phyloP scores from a whole-genome alignment of 2,113 vertebrate species.

The Elaphurus davidianus region DNA sequence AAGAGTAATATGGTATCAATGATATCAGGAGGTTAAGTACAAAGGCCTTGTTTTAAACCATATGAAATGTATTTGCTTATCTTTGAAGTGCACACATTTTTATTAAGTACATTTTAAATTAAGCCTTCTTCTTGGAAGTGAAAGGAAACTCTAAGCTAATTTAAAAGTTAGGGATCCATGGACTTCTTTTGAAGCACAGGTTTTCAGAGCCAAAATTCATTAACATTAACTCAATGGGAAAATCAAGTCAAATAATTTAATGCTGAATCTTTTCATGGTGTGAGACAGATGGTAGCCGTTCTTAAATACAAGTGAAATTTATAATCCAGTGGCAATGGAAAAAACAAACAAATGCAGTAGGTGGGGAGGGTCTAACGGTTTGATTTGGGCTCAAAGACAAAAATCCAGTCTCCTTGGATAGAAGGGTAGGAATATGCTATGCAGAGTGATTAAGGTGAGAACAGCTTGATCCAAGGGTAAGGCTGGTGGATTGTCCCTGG shows the following conservation, averaged over 20 bases:
- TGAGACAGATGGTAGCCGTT: not conserved
- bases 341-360: not conserved
- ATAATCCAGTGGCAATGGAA: not conserved
- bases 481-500: too few relatives aligned
- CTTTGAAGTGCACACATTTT: slow-evolving; percentile 25
- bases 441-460: not conserved
- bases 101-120: slow-evolving; percentile 26
- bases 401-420: not conserved
- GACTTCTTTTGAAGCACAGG: not conserved
- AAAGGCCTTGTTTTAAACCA: not conserved
- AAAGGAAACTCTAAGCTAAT: slow-evolving; percentile 38
- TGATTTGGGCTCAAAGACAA: not conserved
- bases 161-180: not conserved
- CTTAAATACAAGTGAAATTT: not conserved
- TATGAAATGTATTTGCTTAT: slow-evolving; percentile 35
- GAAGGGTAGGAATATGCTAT: rapidly evolving
- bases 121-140: not conserved
- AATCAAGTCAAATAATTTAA: not conserved
- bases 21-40: not conserved
- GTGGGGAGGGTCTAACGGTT: not conserved
- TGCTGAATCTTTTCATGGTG: not conserved
- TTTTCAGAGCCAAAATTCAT: slow-evolving; percentile 11
- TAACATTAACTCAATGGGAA: not conserved
- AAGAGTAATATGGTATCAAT: not conserved
- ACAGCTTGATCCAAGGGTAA: rapidly evolving